Evolutionary conservation across 1,140 invertebrate species (phyloP).

Genomic region (Pantala flavescens): DNA sequence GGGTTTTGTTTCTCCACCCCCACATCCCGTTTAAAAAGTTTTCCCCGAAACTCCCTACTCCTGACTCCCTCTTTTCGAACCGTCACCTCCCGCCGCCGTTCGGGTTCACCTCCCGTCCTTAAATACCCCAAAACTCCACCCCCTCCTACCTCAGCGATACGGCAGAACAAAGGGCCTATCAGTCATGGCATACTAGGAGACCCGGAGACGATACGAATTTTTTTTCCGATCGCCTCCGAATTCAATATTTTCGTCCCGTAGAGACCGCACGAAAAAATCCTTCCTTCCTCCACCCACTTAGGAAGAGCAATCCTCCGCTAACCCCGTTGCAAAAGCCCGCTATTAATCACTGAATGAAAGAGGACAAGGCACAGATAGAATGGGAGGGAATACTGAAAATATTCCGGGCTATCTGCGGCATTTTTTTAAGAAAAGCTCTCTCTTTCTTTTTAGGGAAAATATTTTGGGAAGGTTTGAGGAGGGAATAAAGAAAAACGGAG

Average conservation of each 20-base stretch:
- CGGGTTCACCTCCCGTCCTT: background rate
- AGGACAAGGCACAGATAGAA: background rate
- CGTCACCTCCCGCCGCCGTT: background rate
- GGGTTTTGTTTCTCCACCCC: background rate
- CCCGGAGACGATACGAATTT: background rate
- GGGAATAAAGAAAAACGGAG: too few relatives aligned
- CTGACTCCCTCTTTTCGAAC: background rate
- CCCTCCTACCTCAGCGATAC: background rate
- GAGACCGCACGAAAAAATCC: background rate
- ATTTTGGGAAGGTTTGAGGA: too few relatives aligned
- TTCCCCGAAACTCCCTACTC: background rate
- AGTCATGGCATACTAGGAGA: background rate
- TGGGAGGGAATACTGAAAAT: background rate
- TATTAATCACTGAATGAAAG: background rate
- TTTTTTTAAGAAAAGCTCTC: too few relatives aligned
- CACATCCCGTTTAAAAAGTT: too few relatives aligned
- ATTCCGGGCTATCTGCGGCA: too few relatives aligned
- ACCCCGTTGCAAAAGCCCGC: background rate
- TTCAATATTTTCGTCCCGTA: background rate
- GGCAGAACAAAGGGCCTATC: background rate
- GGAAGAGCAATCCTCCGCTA: background rate
- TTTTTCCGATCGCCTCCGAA: conserved; percentile 1
- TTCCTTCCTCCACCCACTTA: background rate
- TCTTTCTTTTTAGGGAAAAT: too few relatives aligned
- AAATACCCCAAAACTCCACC: background rate